A percentile compares a stretch with the other conserved stretches of the same genome.
Conservation (phyloP, 2,113 vertebrate genomes). For the Psephotus haematonotus region DNA sequence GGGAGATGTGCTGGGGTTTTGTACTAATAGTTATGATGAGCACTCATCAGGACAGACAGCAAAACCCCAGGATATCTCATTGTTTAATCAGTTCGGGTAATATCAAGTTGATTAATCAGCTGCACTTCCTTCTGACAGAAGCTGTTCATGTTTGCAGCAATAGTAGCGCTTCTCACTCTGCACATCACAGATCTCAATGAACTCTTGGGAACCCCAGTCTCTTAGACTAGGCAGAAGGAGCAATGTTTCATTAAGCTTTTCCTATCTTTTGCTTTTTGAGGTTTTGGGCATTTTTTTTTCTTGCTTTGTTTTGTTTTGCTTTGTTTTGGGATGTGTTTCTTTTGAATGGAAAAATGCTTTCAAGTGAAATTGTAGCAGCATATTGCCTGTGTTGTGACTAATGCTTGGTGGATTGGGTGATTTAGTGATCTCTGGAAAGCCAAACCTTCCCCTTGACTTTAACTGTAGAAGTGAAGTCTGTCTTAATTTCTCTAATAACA, state of each 20-base stretch:
- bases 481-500: not conserved
- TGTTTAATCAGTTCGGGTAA: conserved; percentile 82
- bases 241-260: not conserved
- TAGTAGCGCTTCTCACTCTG: not conserved
- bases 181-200: not conserved
- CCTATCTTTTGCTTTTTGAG: not conserved
- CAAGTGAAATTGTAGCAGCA: not conserved
- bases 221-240: not conserved
- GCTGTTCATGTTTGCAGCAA: conserved; percentile 6
- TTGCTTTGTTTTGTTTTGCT: not conserved
- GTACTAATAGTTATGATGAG: conserved; percentile 75
- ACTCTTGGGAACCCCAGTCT: not conserved
- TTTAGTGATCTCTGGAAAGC: not conserved
- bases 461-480: not conserved
- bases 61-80: conserved; percentile 79
- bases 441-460: not conserved
- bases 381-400: not conserved
- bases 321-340: not conserved
- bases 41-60: conserved; percentile 73
- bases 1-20: conserved; percentile 71
- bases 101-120: conserved; percentile 79
- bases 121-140: conserved; percentile 61
- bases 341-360: not conserved
- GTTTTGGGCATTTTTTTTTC: not conserved
- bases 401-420: not conserved